These are phyloP conservation scores for Myathropa florea DNA, from an alignment of 2,888 invertebrate genomes.

Conservation along the genomic window DNA sequence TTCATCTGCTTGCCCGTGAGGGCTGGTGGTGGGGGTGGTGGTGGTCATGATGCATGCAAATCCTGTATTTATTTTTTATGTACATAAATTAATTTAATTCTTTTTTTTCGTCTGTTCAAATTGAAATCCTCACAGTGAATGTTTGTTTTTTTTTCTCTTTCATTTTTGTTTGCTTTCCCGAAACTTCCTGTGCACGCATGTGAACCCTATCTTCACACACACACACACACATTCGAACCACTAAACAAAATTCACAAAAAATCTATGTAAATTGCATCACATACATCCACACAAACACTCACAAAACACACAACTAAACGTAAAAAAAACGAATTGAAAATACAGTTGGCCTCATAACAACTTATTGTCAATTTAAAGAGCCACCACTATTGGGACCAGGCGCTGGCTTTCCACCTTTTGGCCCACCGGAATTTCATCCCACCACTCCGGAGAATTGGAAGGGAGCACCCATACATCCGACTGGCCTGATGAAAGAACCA, in stretches of 20 bases:
- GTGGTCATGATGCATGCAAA: neutral
- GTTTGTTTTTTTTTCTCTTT: constrained; percentile 23
- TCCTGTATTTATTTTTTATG: neutral
- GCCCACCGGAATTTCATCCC: constrained; percentile 80
- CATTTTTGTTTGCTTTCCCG: constrained; percentile 37
- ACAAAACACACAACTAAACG: constrained; percentile 33
- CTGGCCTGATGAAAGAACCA: constrained; percentile 85
- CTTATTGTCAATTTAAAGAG: constrained; percentile 80
- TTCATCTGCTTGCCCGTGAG: neutral
- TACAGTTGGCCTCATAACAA: constrained; percentile 75
- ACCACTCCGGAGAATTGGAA: constrained; percentile 81
- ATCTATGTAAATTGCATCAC: constrained; percentile 12
- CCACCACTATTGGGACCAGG: constrained; percentile 81
- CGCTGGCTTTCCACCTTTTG: constrained; percentile 79
- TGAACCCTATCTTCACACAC: constrained; percentile 30
- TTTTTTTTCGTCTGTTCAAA: constrained; percentile 16
- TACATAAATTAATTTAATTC: constrained; percentile 13
- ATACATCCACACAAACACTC: constrained; percentile 16
- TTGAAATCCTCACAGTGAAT: neutral
- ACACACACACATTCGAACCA: neutral
- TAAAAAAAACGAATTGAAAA: constrained; percentile 54
- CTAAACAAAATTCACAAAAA: neutral
- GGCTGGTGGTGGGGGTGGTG: neutral
- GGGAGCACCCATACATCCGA: constrained; percentile 79
- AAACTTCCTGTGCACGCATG: constrained; percentile 60